Conservation (phyloP, 2,113 vertebrate genomes). For the Gallinago media region DNA sequence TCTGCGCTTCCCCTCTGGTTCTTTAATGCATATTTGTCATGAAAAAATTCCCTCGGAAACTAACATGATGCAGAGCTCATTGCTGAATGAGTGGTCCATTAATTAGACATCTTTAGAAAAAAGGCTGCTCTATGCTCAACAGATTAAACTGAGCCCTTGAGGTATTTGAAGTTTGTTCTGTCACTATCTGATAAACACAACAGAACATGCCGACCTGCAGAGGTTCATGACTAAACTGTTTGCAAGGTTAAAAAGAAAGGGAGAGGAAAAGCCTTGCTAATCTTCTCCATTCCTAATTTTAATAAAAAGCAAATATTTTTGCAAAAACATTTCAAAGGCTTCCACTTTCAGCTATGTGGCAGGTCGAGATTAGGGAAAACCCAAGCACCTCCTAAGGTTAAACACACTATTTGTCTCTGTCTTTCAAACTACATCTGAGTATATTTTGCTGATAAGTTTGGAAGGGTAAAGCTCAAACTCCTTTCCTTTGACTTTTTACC, state of each 20-base stretch:
- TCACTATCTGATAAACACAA: constrained; percentile 57
- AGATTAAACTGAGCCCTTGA: constrained; percentile 55
- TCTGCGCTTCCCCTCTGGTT: background rate
- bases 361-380: constrained; percentile 64
- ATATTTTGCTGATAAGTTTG: constrained; percentile 65
- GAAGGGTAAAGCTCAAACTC: constrained; percentile 68
- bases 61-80: background rate
- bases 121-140: background rate
- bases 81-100: constrained; percentile 18
- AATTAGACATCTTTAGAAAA: constrained; percentile 29
- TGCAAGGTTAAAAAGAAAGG: constrained; percentile 72
- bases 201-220: constrained; percentile 40
- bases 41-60: background rate
- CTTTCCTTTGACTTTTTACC: constrained; percentile 70
- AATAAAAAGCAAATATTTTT: constrained; percentile 73
- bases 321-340: constrained; percentile 73
- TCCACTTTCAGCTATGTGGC: constrained; percentile 68
- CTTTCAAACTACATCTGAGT: constrained; percentile 68
- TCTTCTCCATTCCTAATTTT: constrained; percentile 59
- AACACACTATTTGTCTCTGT: constrained; percentile 70
- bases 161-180: constrained; percentile 62
- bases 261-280: constrained; percentile 69
- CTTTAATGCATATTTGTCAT: background rate
- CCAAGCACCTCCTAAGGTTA: constrained; percentile 62
- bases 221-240: constrained; percentile 67